Evolutionary conservation across 1,140 invertebrate genomes (phyloP).

Genomic region (Lasioglossum albipes): DNA sequence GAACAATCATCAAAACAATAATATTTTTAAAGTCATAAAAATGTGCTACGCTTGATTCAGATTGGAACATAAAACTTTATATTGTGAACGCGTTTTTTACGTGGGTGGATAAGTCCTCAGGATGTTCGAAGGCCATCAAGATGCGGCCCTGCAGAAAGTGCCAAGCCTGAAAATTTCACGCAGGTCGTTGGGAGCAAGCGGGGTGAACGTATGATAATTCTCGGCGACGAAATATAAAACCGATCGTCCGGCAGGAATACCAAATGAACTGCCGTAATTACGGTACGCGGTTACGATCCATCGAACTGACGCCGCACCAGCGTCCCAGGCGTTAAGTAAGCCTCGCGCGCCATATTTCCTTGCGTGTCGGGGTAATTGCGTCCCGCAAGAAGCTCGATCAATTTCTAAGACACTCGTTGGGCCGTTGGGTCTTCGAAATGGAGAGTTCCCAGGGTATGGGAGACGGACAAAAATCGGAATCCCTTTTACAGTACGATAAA

Average conservation of each 20-base stretch:
- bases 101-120: too few species aligned
- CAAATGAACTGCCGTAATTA: not conserved
- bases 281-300: constrained; percentile 1
- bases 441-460: not conserved
- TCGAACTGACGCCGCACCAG: not conserved
- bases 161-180: constrained; percentile 18
- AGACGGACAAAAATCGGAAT: not conserved
- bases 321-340: not conserved
- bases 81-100: too few species aligned
- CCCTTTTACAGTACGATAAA: not conserved
- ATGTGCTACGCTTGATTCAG: too few species aligned
- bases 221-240: constrained; percentile 25
- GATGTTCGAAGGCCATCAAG: too few species aligned
- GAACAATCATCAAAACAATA: too few species aligned
- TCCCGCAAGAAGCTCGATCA: not conserved
- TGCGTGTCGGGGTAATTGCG: not conserved
- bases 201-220: constrained; percentile 16
- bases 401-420: not conserved
- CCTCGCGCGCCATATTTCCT: not conserved
- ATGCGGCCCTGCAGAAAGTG: too few species aligned
- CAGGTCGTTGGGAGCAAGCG: not conserved
- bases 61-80: too few species aligned
- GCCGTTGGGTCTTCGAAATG: not conserved
- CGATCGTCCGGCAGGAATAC: not conserved
- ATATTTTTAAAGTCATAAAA: too few species aligned